These are phyloP conservation scores for Rhagoletis zephyria DNA, from an alignment of 1,140 invertebrate genomes.

Conservation along the genomic window DNA sequence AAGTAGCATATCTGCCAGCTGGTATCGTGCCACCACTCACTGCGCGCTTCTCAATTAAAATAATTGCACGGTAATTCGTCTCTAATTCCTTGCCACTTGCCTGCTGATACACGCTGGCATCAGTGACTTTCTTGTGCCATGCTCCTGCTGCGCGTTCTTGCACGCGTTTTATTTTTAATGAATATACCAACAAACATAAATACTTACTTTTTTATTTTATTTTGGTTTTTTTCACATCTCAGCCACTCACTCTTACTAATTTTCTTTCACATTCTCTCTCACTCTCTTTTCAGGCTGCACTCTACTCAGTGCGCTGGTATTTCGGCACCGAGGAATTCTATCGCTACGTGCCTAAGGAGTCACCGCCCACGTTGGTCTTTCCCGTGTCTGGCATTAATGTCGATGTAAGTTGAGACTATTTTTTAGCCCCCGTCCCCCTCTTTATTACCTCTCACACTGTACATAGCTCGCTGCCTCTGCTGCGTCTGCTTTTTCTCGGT, in stretches of 20 bases:
- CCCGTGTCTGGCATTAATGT: slow-evolving; percentile 81
- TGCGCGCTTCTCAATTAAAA: slow-evolving; percentile 56
- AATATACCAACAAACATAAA: not conserved
- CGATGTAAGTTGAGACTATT: slow-evolving; percentile 78
- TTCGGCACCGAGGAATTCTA: slow-evolving; percentile 86
- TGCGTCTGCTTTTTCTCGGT: not conserved
- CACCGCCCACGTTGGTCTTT: slow-evolving; percentile 81
- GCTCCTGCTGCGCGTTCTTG: not conserved
- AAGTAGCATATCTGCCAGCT: not conserved
- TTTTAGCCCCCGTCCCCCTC: not conserved
- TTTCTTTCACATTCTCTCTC: slow-evolving; percentile 26
- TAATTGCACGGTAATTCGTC: slow-evolving; percentile 58
- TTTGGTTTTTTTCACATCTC: not conserved
- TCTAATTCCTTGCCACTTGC: slow-evolving; percentile 51
- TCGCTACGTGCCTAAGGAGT: slow-evolving; percentile 80
- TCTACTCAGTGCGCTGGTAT: slow-evolving; percentile 91
- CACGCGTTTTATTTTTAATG: not conserved
- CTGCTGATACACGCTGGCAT: slow-evolving; percentile 55
- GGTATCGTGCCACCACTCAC: not conserved
- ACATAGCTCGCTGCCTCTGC: not conserved
- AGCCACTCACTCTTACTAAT: not conserved
- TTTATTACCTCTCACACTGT: not conserved
- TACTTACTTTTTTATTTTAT: not conserved
- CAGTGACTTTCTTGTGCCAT: slow-evolving; percentile 59
- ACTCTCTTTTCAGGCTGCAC: slow-evolving; percentile 74